Base-by-base conservation (phyloP, 2,113 vertebrate genomes). In the Eulemur rufifrons region DNA sequence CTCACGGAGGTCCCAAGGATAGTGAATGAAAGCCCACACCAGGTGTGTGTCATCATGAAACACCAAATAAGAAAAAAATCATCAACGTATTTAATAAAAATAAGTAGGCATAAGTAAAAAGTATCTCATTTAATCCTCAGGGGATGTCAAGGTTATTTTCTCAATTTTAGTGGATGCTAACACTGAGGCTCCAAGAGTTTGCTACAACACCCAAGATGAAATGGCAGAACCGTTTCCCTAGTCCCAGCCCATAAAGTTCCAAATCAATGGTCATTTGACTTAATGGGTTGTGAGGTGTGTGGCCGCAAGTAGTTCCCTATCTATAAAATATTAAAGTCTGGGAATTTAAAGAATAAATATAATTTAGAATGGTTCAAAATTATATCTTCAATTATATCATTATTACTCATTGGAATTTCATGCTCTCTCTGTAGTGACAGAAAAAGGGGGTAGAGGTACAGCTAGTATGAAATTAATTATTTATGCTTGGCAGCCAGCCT, bases 381-480 rank as follows among this genome's bases (percentile, higher is more conserved):
- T 64, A 12, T 47, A 81, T 78, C 15, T 89, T 95, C 88, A 88
- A 69, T 84, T 95, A 91, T 69, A 27, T 71, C 45, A 89, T 83
- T 89, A 34, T 61, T 37, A 87, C 39, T 83, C n/a, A 91, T n/a
- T 96, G 39, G 68, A 87, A 94, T 68, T 81, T 50, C 56, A 86
- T 90, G 76, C 17, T 89, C 27, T 80, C 94, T 68, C 15, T 18
- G 32, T 8, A 89, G 21, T 91, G 76, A 95, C 18, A 78, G n/a
- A 42, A 77, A 74, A 77, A 71, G 17, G 52, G 64, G 39, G 17
- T 81, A 7, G 73, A 86, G 76, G 50, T 61, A 23, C 7, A 95
- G 64, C 20, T 74, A 74, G 45, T 54, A 56, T 91, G 91, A 89
- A 96, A 96, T 96, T 94, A 95, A 97, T 97, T 96, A 96, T 94